These are phyloP conservation scores for Pangasius larnaudii DNA, from an alignment of 2,797 vertebrate genomes.

Conservation along the genomic window DNA sequence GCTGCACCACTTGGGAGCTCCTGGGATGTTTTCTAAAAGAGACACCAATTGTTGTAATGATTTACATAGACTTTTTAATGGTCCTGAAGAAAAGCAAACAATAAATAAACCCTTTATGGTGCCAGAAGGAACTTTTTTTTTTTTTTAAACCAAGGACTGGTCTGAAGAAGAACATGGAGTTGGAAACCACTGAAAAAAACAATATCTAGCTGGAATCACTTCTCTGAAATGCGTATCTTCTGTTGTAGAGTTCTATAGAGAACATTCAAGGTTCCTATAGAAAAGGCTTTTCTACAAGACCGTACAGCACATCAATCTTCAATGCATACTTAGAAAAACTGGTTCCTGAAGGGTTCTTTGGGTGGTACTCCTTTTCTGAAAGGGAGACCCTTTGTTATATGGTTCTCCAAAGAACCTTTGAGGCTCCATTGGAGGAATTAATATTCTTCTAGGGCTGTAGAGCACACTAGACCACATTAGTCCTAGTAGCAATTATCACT, in stretches of 20 bases:
- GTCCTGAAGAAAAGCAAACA: neutral
- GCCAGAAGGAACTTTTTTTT: neutral
- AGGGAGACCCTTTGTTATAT: neutral
- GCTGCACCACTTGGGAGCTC: neutral
- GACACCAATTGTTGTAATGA: neutral
- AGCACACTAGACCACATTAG: neutral
- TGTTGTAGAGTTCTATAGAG: neutral
- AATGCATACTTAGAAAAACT: neutral
- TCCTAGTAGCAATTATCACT: neutral
- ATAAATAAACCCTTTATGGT: neutral
- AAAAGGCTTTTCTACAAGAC: neutral
- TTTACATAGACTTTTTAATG: neutral
- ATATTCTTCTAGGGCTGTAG: neutral
- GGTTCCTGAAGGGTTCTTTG: neutral
- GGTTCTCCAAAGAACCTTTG: neutral
- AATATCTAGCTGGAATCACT: neutral
- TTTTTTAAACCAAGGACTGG: neutral
- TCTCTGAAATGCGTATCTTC: neutral
- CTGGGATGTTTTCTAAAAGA: too few species aligned
- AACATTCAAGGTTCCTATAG: neutral
- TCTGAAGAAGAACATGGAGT: neutral
- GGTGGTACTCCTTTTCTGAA: neutral
- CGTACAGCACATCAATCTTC: neutral
- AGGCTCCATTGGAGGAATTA: neutral
- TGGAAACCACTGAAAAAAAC: neutral